Evolutionary conservation across 2,797 vertebrate species (phyloP).

Genomic region (Sebastes iracundus): DNA sequence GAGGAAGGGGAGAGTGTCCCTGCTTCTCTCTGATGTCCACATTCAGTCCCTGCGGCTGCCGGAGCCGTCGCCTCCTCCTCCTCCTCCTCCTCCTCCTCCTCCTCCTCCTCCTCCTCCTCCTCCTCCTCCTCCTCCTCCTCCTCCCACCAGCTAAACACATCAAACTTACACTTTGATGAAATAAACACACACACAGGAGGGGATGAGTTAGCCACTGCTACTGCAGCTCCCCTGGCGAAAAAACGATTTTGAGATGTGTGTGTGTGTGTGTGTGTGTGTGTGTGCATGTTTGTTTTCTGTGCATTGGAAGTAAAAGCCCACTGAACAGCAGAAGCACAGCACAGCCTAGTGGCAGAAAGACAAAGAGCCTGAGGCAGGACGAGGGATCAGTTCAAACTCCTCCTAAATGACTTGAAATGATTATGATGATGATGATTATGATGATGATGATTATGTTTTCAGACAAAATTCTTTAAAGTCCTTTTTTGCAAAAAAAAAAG

Average conservation of each 20-base stretch:
- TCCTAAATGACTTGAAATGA: neutral
- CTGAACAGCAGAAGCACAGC: conserved; percentile 68
- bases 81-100: neutral
- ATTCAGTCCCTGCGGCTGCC: neutral
- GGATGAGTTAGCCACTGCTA: conserved; percentile 28
- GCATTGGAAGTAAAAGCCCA: neutral
- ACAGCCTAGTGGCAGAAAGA: conserved; percentile 68
- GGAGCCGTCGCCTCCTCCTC: neutral
- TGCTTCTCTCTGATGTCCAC: conserved; percentile 39
- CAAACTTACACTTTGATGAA: conserved; percentile 51
- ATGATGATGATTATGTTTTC: no score
- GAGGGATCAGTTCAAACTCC: neutral
- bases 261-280: neutral
- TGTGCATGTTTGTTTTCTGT: conserved; percentile 9
- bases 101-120: neutral
- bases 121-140: neutral
- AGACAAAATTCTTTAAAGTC: no score
- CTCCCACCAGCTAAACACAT: conserved; percentile 37
- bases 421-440: no score
- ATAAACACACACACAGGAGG: conserved; percentile 45
- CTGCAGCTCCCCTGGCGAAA: conserved; percentile 51
- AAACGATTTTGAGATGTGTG: conserved; percentile 40
- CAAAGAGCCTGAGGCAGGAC: neutral
- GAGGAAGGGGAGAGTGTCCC: conserved; percentile 40
- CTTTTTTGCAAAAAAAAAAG: neutral